Percentiles rank a stretch among this genome's conserved stretches.
Evolutionary conservation across 2,888 invertebrate genomes (phyloP).

Genomic region (Pyrocoelia pectoralis): DNA sequence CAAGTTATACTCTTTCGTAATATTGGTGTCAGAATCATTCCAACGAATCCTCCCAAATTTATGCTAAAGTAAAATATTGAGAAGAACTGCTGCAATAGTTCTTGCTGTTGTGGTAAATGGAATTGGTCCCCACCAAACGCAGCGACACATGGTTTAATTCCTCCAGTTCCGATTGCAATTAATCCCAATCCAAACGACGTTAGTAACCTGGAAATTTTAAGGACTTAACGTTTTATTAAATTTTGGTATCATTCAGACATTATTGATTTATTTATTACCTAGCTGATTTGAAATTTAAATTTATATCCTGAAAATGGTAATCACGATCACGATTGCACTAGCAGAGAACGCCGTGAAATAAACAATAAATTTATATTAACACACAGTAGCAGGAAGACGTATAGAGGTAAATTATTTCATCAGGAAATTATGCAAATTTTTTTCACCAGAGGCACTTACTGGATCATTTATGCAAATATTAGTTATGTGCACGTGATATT

Average conservation of each 20-base stretch:
- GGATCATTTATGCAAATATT: too few species aligned
- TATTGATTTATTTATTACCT: not conserved
- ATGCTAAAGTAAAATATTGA: constrained; percentile 86
- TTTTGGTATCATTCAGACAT: too few species aligned
- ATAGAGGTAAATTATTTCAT: too few species aligned
- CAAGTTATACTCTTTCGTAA: constrained; percentile 72
- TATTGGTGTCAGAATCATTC: constrained; percentile 76
- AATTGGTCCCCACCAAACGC: constrained; percentile 90
- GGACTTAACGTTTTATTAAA: not conserved
- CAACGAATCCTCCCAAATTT: constrained; percentile 73
- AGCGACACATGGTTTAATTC: constrained; percentile 87
- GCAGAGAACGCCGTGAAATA: too few species aligned
- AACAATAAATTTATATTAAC: too few species aligned
- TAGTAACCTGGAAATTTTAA: constrained; percentile 55
- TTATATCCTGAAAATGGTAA: too few species aligned
- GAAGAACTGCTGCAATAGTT: constrained; percentile 75
- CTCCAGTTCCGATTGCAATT: constrained; percentile 82
- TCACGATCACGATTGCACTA: too few species aligned
- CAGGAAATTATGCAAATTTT: too few species aligned
- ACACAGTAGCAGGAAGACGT: too few species aligned
- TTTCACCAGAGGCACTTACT: too few species aligned
- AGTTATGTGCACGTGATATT: too few species aligned
- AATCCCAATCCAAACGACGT: constrained; percentile 66
- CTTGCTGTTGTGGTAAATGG: constrained; percentile 71
- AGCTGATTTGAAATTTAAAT: too few species aligned